Conservation (phyloP, 1,140 invertebrate species). For the Halictus rubicundus region DNA sequence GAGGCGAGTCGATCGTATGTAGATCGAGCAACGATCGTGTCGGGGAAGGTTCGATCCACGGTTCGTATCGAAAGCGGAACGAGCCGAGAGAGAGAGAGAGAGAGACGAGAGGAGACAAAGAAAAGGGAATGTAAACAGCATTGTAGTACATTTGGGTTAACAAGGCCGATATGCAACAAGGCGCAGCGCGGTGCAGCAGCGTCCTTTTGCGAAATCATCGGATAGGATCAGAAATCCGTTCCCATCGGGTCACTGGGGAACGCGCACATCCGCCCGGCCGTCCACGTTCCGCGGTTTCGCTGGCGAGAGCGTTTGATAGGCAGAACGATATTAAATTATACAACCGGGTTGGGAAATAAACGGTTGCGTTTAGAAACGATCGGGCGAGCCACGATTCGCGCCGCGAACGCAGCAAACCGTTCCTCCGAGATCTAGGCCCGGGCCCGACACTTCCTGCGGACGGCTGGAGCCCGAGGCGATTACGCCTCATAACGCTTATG, state of each 20-base stretch:
- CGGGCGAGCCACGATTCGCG: background rate
- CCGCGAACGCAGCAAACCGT: background rate
- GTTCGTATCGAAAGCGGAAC: background rate
- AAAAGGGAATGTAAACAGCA: background rate
- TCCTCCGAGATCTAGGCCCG: background rate
- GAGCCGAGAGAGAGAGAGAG: too few relatives aligned
- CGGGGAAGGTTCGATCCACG: background rate
- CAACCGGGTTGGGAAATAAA: constrained; percentile 12
- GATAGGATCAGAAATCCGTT: constrained; percentile 35
- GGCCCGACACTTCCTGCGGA: background rate
- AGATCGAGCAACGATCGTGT: too few relatives aligned
- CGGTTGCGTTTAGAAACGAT: background rate
- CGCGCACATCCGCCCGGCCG: background rate
- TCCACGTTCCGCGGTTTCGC: too few relatives aligned
- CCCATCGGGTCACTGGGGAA: constrained; percentile 53
- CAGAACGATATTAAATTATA: constrained; percentile 33
- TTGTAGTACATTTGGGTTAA: background rate
- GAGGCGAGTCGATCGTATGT: background rate
- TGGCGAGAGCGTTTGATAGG: background rate
- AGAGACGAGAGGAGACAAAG: background rate
- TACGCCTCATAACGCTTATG: background rate
- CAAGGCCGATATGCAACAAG: background rate
- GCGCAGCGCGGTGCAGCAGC: background rate
- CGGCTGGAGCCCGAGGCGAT: background rate
- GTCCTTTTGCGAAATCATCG: background rate